phyloP scores from a whole-genome alignment of 2,797 vertebrate genomes.

The Schizopygopsis malacanthus region DNA sequence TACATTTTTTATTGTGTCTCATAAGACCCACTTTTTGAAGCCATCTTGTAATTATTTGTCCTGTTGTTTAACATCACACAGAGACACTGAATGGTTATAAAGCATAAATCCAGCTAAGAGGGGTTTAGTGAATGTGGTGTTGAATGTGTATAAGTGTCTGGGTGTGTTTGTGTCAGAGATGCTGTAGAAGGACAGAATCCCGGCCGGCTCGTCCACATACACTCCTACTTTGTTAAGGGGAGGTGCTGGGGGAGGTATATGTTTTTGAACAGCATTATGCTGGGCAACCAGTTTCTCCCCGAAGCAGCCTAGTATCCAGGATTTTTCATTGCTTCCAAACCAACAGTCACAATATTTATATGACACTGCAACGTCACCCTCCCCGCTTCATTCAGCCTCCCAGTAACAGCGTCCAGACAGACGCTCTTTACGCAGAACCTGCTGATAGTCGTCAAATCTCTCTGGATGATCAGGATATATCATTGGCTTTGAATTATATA shows the following conservation, averaged over 20 bases:
- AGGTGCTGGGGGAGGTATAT: not conserved
- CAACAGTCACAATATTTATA: not conserved
- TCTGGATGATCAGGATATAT: not conserved
- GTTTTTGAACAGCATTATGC: not conserved
- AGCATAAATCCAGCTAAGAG: conserved; percentile 10
- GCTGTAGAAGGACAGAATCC: not conserved
- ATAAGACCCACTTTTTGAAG: too few species aligned
- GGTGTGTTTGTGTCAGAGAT: not conserved
- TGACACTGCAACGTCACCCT: not conserved
- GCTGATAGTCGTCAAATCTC: not conserved
- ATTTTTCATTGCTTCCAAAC: not conserved
- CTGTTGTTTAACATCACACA: not conserved
- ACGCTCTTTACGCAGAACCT: not conserved
- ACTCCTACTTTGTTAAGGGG: not conserved
- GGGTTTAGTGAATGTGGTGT: conserved; percentile 13
- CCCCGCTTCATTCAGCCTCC: not conserved
- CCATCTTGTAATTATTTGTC: too few species aligned
- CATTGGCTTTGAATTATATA: too few species aligned
- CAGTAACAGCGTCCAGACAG: not conserved
- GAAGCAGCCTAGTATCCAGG: conserved; percentile 4
- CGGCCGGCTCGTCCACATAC: not conserved
- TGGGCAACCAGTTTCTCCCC: not conserved
- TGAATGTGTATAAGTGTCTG: not conserved
- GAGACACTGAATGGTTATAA: not conserved
- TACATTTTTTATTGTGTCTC: too few species aligned